Evolutionary conservation across 2,888 invertebrate genomes (phyloP), one percentile per base, ranked within the genome.

Genomic region (Limnephilus auricula): DNA sequence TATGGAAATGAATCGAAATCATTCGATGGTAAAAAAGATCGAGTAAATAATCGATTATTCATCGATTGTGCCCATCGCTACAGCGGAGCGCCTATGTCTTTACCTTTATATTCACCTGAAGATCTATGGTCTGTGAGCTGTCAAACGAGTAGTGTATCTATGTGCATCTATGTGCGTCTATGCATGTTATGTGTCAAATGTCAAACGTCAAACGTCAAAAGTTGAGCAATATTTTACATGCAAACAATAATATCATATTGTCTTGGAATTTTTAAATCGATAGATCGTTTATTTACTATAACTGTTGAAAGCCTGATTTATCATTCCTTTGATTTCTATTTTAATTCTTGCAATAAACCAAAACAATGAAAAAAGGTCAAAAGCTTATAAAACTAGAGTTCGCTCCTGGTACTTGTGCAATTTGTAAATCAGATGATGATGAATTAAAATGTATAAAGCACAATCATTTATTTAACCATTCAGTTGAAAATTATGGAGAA

Each of bases 401-500:
- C 30, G 2, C 30, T n/a, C 6, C 45, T 45, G 85, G 40, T 2
- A 40, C 13, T 30, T 85, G 85, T 85, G 25, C 40, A 85, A 85
- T 85, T 30, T 85, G 85, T 45, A 37, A 85, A 6, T 3, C 15
- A 40, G 37, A 37, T n/a, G n/a, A 40, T 25, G 45, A 40, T 15
- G 34, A n/a, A 37, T 85, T 85, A 40, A 85, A 45, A 40, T 15
- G 40, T n/a, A 40, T 45, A 34, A n/a, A 45, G 85, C 30, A 15
- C 2, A 40, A 85, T 30, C 30, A 85, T 85, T 30, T 30, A 15
- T 37, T 30, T 18, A 40, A 85, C 40, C 37, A 40, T 30, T 10
- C 30, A 30, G 13, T 85, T 40, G 85, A 85, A 85, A 85, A 85
- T 85, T 85, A 85, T 30, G n/a, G 13, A 13, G 40, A 85, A 10